These are phyloP conservation scores for Bombus impatiens DNA, from an alignment of 1,140 invertebrate genomes.

Conservation along the genomic window DNA sequence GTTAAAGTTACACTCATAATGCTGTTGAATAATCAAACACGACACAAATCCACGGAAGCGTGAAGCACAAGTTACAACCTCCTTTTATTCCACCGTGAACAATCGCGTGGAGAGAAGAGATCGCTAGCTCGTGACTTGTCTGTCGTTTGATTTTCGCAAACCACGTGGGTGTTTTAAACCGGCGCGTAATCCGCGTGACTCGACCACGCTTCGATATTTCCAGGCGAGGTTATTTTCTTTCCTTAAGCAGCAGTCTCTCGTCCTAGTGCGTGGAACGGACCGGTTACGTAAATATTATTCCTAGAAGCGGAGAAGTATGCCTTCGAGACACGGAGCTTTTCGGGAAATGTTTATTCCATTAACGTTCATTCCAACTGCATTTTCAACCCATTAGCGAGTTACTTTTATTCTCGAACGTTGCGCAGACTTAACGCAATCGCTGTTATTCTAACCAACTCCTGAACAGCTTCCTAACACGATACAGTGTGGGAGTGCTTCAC, in stretches of 20 bases:
- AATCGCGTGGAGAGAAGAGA: background rate
- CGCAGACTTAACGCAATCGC: background rate
- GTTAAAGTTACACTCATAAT: background rate
- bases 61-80: background rate
- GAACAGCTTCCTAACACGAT: constrained; percentile 2
- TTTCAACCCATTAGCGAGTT: constrained; percentile 54
- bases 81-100: background rate
- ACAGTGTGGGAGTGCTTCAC: background rate
- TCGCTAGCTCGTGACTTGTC: background rate
- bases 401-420: constrained; percentile 29
- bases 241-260: constrained; percentile 55
- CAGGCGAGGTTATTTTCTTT: constrained; percentile 53
- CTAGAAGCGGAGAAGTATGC: constrained; percentile 39
- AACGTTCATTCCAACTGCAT: constrained; percentile 57
- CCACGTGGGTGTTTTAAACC: constrained; percentile 23
- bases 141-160: constrained; percentile 9
- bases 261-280: constrained; percentile 15
- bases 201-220: constrained; percentile 22
- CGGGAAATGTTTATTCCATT: constrained; percentile 64
- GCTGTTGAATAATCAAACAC: background rate
- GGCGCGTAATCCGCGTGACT: constrained; percentile 37
- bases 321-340: constrained; percentile 28
- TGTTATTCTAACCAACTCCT: constrained; percentile 34
- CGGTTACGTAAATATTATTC: constrained; percentile 66
- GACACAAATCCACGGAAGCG: background rate